phyloP scores from a whole-genome alignment of 2,888 invertebrate genomes.

The Lithosia quadra region DNA sequence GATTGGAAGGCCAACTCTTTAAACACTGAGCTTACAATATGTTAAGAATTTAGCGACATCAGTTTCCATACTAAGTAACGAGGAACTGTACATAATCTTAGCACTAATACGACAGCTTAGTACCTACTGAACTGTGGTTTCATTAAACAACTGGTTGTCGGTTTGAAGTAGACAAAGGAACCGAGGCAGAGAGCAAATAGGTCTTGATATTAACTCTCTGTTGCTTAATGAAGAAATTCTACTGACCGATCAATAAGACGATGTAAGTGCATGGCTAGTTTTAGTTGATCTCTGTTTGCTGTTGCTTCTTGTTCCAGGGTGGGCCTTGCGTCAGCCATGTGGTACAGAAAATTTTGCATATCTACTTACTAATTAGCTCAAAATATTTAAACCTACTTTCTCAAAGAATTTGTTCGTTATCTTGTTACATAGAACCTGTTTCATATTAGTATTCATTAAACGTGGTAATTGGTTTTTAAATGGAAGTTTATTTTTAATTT shows the following conservation, averaged over 20 bases:
- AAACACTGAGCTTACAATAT: too few species aligned
- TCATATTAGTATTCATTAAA: constrained; percentile 1
- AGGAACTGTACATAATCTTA: neutral
- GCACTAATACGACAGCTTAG: constrained; percentile 1
- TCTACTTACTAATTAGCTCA: neutral
- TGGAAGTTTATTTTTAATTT: neutral
- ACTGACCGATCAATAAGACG: neutral
- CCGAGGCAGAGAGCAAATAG: neutral
- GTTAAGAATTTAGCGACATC: too few species aligned
- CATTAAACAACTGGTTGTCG: constrained; percentile 2
- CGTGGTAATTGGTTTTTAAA: neutral
- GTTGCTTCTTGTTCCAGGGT: too few species aligned
- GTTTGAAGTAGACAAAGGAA: constrained; percentile 5
- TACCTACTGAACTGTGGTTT: constrained; percentile 5
- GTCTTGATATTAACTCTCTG: neutral
- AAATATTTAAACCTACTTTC: neutral
- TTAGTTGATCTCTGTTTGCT: too few species aligned
- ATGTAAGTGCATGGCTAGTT: neutral
- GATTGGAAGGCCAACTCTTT: too few species aligned
- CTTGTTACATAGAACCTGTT: neutral
- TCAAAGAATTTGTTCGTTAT: neutral
- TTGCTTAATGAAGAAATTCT: neutral
- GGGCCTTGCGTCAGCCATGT: neutral
- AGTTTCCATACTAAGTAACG: too few species aligned
- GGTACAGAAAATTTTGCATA: neutral